Conservation (phyloP, 2,113 vertebrate species). For the Leucopsar rothschildi region DNA sequence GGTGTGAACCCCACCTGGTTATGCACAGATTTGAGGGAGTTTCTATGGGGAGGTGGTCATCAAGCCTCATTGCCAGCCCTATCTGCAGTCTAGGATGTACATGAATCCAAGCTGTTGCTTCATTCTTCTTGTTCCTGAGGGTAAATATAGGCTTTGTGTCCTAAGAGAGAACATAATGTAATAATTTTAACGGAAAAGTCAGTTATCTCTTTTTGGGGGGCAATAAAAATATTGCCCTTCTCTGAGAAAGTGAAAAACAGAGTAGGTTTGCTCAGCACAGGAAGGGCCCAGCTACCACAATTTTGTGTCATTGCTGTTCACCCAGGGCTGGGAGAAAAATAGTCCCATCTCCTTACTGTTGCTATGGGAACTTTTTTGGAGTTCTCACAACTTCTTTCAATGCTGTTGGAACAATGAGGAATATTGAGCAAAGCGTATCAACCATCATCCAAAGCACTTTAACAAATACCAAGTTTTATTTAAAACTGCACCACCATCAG, state of each 20-base stretch:
- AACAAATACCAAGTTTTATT: slow-evolving; percentile 32
- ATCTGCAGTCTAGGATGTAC: not conserved
- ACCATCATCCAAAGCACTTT: not conserved
- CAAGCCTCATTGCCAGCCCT: not conserved
- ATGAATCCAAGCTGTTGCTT: not conserved
- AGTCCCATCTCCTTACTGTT: slow-evolving; percentile 34
- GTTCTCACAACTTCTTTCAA: slow-evolving; percentile 21
- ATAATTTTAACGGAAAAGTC: not conserved
- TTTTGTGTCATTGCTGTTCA: not conserved
- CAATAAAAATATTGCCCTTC: not conserved
- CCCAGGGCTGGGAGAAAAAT: not conserved
- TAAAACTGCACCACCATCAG: not conserved
- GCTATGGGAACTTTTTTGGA: slow-evolving; percentile 46
- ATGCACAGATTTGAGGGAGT: fast-evolving
- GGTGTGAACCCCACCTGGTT: not conserved
- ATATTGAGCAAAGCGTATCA: slow-evolving; percentile 1
- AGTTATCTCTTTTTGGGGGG: not conserved
- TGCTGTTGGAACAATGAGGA: slow-evolving; percentile 26
- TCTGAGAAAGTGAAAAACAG: not conserved
- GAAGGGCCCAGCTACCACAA: not conserved
- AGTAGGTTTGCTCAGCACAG: fast-evolving
- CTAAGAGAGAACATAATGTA: not conserved
- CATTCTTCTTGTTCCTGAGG: not conserved
- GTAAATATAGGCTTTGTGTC: not conserved
- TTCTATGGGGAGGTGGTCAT: not conserved